Percentiles rank a stretch among this genome's conserved stretches.
phyloP scores from a whole-genome alignment of 2,888 invertebrate species.

The Parnassius glacialis region DNA sequence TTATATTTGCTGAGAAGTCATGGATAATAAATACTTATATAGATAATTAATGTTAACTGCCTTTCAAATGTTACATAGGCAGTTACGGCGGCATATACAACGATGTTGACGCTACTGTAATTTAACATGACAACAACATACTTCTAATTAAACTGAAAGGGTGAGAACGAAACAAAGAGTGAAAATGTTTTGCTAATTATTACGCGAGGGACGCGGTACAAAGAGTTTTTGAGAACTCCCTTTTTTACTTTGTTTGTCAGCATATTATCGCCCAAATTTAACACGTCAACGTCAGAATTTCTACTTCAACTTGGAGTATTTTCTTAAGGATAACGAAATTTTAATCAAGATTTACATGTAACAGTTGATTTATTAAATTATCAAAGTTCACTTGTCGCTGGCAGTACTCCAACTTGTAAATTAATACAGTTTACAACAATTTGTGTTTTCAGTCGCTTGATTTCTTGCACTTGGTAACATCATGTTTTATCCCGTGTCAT shows the following conservation, averaged over 20 bases:
- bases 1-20: too few species aligned
- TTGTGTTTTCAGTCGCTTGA: too few species aligned
- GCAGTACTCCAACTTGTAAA: too few species aligned
- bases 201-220: slow-evolving; percentile 58
- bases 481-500: too few species aligned
- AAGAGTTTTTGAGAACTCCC: slow-evolving; percentile 39
- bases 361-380: too few species aligned
- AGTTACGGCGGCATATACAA: too few species aligned
- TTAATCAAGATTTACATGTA: slow-evolving; percentile 6
- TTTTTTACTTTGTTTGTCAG: slow-evolving; percentile 13
- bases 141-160: slow-evolving; percentile 1
- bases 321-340: slow-evolving; percentile 13
- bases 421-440: too few species aligned
- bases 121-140: neutral
- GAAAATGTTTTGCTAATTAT: slow-evolving; percentile 58
- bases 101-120: neutral
- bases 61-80: too few species aligned
- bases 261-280: slow-evolving; percentile 10
- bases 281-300: slow-evolving; percentile 21
- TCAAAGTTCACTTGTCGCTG: too few species aligned
- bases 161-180: slow-evolving; percentile 20
- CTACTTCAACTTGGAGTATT: slow-evolving; percentile 3
- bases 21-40: too few species aligned
- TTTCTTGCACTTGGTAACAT: too few species aligned
- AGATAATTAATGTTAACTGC: too few species aligned